Base-by-base conservation (phyloP, 2,888 invertebrate species). In the Sclerodermus sp. region DNA sequence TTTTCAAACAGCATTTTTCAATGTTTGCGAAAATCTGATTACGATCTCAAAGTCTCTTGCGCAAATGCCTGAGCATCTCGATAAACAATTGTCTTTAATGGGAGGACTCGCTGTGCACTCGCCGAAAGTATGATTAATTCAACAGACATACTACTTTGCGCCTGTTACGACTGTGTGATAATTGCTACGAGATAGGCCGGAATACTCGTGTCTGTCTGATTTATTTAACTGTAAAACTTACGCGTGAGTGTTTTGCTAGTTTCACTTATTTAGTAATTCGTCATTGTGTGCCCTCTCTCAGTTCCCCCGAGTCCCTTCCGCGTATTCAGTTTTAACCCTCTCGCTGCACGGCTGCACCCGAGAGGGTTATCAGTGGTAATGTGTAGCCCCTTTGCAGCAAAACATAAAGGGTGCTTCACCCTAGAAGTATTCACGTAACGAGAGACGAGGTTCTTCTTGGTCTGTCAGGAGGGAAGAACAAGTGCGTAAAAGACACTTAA, bases 331-430 rank as follows among this genome's bases (percentile, higher is more conserved):
- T 58, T 58, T 60, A 52, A 53, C 53, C 59, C 56, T 47, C 51
- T 60, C 56, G 51, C 47, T 49, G 23, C 23, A 23, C 23, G 23
- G 8, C 23, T 23, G 58, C 49, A 56, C 52, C 53, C 58, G 42
- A 51, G 54, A 58, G 58, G 58, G 58, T 58, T 56, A 60, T 60
- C 58, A 53, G 53, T 44, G 51, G 55, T 51, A 49, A 56, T 32
- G 53, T 45, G 46, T 23, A 23, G 23, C 4, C 49, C 48, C 34
- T 51, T 51, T 39, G 47, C 48, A 50, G 51, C 38, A 49, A 45
- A 56, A 58, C 56, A 60, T 60, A 59, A 60, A 60, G 60, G 53
- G 56, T 52, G 51, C 47, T 41, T 45, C 51, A 42, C 37, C 45
- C 48, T 37, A 49, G 47, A 45, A 34, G 45, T 48, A 40, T 31